Evolutionary conservation across 2,113 vertebrate species (phyloP).

Genomic region (Mobula birostris): DNA sequence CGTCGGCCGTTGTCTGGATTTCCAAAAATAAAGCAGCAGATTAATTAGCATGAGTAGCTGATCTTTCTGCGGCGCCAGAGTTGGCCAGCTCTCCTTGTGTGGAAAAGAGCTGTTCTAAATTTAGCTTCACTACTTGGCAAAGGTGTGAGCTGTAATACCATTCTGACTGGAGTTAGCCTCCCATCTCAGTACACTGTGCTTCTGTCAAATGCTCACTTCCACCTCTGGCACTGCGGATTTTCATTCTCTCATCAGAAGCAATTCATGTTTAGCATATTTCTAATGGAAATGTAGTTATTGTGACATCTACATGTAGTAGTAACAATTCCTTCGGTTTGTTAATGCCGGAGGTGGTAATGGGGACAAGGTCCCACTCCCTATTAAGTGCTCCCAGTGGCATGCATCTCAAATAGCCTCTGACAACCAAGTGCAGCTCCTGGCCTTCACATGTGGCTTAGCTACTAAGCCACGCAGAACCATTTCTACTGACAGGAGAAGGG

Average conservation of each 20-base stretch:
- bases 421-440: no score
- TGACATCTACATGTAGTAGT: no score
- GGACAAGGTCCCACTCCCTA: no score
- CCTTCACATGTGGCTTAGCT: no score
- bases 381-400: no score
- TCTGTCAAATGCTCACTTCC: not conserved
- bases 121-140: not conserved
- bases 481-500: no score
- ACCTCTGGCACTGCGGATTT: not conserved
- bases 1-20: not conserved
- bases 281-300: not conserved
- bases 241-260: not conserved
- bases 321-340: no score
- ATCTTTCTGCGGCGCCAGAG: not conserved
- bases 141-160: not conserved
- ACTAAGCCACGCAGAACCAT: no score
- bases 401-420: no score
- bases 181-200: not conserved
- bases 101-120: not conserved
- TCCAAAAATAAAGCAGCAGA: constrained; percentile 9
- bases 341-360: no score
- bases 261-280: not conserved
- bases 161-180: not conserved
- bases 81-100: not conserved
- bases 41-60: not conserved